Base-by-base conservation (phyloP, 2,113 vertebrate genomes). In the Petroica traversi region DNA sequence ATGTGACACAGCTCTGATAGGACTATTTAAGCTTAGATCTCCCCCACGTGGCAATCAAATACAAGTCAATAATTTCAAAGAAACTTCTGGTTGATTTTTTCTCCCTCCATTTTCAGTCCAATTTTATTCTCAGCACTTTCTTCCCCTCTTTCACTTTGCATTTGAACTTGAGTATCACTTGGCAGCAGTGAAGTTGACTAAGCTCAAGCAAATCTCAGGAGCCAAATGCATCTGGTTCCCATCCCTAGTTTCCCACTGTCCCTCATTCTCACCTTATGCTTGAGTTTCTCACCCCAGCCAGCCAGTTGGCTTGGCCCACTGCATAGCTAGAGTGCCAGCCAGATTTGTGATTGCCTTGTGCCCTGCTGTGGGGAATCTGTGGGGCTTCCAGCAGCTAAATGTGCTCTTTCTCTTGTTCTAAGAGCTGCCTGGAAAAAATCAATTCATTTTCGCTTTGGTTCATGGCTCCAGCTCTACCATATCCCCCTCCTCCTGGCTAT, bases 1-100 rank as follows among this genome's bases (percentile, higher is more conserved):
- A 7, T 3, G 25, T 74, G 41, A 58, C 38, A 73, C 11, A 64
- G 74, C 31, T 55, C 77, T 77, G 34, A 66, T 3, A 66, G 19
- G 41, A 41, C 84, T 68, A 19, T 38, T 87, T 36, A 69, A 82
- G 62, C 62, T 82, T 84, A 95, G 49, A 57, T 83, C 88, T 96
- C 93, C 85, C 84, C 54, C 91, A 89, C 2, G 52, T 85, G 92
- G 95, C 72, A 96, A 91, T 58, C 45, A 80, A 91, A 88, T 18
- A 69, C 20, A 61, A 88, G 55, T 72, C 49, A 74, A 20, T 24
- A 0, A 52, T 68, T 91, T 81, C 69, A 79, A 61, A 80, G 54
- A 43, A 58, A 36, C 46, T 58, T 73, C 19, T 24, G 16, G 9
- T 25, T 77, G 11, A 5, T 54, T 45, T 48, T 15, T 26, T 8